Evolutionary conservation across 2,888 invertebrate species (phyloP), one percentile per base, ranked within the genome.

Genomic region (Taphrorychus bicolor): DNA sequence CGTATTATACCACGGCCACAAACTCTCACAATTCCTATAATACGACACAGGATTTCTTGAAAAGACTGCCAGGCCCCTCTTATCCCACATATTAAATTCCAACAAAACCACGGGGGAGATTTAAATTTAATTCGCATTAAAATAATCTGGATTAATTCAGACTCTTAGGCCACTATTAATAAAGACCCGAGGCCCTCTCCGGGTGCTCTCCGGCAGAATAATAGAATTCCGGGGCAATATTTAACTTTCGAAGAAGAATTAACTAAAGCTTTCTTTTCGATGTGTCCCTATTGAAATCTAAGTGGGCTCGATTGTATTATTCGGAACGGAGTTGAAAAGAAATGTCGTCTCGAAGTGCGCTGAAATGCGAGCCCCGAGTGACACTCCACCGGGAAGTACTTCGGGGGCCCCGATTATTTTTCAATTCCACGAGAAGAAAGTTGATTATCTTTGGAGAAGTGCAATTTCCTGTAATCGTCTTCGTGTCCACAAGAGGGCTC

Each of bases 321-420:
- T 77, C 74, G 76, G 71, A 68, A 71, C 68, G 73, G 77, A 77
- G 78, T 77, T 77, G 77, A 77, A 79, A 77, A 78, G 76, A 77
- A 73, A 73, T 74, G 73, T 68, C 54, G 54, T 51, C 51, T 68
- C 65, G 69, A 69, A 70, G 68, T 67, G 72, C 69, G 68, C 69
- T 59, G 73, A 72, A 73, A 72, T 65, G 69, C 51, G 51, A 48
- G 58, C 56, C 52, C 57, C 48, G 61, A 60, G 72, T 72, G 73
- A 71, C 71, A 72, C 73, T 73, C 64, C 66, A 65, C 65, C 71
- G 45, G 17, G 19, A 58, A 41, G 22, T 22, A 66, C 72, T 70
- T 61, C 32, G 32, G 66, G 69, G 68, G 69, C 71, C 70, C 72
- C 73, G 71, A 73, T 74, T 73, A 72, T 70, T 72, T 70, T 70